These are phyloP conservation scores for Pseudococcus viburni DNA, from an alignment of 2,888 invertebrate genomes.

Conservation along the genomic window DNA sequence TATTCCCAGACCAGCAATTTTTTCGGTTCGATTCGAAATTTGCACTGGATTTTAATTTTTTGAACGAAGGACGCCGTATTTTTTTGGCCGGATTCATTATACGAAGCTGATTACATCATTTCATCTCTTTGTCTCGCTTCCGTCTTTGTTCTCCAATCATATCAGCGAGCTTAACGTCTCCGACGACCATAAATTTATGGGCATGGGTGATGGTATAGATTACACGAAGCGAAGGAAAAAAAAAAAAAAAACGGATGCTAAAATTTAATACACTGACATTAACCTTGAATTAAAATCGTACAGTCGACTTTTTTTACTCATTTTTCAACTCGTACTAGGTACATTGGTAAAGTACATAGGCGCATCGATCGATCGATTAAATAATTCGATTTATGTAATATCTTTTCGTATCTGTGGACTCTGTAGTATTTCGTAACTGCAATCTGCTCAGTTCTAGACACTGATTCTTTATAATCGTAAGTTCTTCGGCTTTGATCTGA, in stretches of 20 bases:
- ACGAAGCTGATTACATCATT: background rate
- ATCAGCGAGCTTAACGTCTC: background rate
- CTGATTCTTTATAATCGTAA: background rate
- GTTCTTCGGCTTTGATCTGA: slow-evolving; percentile 17
- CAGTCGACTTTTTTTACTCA: background rate
- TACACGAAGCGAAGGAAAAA: background rate
- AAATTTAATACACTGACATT: slow-evolving; percentile 22
- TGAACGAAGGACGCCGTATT: too few relatives aligned
- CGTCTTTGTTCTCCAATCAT: background rate
- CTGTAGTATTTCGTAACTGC: background rate
- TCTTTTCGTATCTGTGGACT: background rate
- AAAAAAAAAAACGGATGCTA: slow-evolving; percentile 3
- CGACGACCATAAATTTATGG: background rate
- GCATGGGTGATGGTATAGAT: slow-evolving; percentile 5
- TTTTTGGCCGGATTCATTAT: too few relatives aligned
- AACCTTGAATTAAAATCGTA: slow-evolving; percentile 23
- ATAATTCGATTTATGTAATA: slow-evolving; percentile 23
- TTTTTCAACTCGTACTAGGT: background rate
- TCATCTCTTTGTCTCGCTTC: background rate
- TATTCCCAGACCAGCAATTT: too few relatives aligned
- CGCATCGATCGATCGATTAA: background rate
- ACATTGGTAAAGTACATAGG: background rate
- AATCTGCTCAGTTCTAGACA: background rate
- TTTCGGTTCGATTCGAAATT: too few relatives aligned
- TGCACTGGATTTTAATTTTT: too few relatives aligned